These are phyloP conservation scores for Onychomys arenicola DNA, from an alignment of 2,797 vertebrate species.

Conservation along the genomic window DNA sequence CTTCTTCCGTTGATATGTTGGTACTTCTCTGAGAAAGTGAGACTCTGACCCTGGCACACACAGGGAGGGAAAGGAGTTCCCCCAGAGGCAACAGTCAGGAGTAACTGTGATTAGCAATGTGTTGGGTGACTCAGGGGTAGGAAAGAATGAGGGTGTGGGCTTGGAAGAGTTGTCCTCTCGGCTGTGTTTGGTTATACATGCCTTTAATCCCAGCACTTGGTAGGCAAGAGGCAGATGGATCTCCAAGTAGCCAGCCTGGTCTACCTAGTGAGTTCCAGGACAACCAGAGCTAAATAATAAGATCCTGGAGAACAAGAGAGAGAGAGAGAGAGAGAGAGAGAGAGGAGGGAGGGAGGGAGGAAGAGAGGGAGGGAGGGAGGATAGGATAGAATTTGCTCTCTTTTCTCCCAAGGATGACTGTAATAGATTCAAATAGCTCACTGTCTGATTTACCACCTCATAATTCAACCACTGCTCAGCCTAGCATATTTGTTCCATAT, in stretches of 20 bases:
- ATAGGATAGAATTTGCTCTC: neutral
- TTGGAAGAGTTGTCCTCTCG: neutral
- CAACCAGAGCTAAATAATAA: neutral
- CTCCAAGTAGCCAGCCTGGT: neutral
- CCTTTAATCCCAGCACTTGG: neutral
- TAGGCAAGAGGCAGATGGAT: neutral
- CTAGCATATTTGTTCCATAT: neutral
- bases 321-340: neutral
- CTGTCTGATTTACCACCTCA: neutral
- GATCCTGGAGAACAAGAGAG: neutral
- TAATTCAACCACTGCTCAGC: conserved; percentile 13
- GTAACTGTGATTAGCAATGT: neutral
- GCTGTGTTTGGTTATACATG: neutral
- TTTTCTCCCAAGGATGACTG: neutral
- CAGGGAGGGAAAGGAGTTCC: neutral
- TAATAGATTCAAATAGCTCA: neutral
- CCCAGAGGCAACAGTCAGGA: neutral
- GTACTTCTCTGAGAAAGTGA: conserved; percentile 36
- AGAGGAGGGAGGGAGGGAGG: too few relatives aligned
- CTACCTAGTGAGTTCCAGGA: neutral
- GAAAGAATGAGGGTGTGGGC: neutral
- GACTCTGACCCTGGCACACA: neutral
- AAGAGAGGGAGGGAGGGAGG: neutral
- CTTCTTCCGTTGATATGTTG: neutral
- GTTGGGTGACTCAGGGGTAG: neutral